These are phyloP conservation scores for Odontocolon sp. DNA, from an alignment of 2,888 invertebrate genomes.

Conservation along the genomic window DNA sequence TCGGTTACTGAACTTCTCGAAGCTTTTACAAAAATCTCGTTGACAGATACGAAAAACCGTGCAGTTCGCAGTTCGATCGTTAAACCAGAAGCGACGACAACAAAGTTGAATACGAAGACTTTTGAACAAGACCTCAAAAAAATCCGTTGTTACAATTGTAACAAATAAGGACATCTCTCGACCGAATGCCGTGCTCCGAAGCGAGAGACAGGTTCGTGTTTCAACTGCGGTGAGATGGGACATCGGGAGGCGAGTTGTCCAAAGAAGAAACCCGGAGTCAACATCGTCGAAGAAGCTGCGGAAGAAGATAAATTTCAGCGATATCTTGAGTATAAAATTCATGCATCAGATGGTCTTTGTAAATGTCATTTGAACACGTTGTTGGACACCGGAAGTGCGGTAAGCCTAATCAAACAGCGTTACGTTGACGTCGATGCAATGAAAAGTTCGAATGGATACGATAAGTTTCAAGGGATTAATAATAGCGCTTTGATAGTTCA, in stretches of 20 bases:
- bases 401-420: constrained; percentile 46
- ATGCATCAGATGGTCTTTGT: not conserved
- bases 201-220: not conserved
- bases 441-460: not conserved
- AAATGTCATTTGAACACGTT: constrained; percentile 35
- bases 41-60: too few species aligned
- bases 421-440: constrained; percentile 29
- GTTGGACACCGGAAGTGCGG: constrained; percentile 50
- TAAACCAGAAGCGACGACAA: too few species aligned
- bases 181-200: not conserved
- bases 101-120: too few species aligned
- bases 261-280: constrained; percentile 7
- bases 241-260: not conserved
- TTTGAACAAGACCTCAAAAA: too few species aligned
- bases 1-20: too few species aligned
- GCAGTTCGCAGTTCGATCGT: too few species aligned
- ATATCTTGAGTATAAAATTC: constrained; percentile 22
- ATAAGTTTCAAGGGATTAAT: constrained; percentile 17
- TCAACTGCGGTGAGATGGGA: not conserved
- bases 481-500: constrained; percentile 10
- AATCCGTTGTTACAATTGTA: too few species aligned
- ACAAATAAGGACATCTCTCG: not conserved
- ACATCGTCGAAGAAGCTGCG: constrained; percentile 27
- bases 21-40: too few species aligned
- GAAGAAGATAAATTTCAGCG: constrained; percentile 35